Evolutionary conservation across 2,113 vertebrate species (phyloP).

Genomic region (Thomomys bottae): DNA sequence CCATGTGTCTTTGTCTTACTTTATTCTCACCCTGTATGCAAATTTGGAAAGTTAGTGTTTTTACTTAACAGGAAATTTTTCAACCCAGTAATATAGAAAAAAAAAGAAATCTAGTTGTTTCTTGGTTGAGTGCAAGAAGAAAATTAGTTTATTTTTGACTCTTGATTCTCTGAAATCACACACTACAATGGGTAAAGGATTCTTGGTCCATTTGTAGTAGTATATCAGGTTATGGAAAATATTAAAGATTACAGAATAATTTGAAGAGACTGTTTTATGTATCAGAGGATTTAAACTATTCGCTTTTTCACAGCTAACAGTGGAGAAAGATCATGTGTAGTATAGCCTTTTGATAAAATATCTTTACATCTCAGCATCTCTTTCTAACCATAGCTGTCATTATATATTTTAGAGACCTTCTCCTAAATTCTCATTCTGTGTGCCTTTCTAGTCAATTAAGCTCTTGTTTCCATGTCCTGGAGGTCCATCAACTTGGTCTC

Average conservation of each 20-base stretch:
- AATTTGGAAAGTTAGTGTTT: neutral
- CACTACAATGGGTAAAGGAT: neutral
- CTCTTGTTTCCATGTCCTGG: too few relatives aligned
- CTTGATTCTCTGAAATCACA: neutral
- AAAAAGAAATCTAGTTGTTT: neutral
- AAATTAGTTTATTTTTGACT: neutral
- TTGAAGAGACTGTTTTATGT: neutral
- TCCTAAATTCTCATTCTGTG: neutral
- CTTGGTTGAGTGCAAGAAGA: neutral
- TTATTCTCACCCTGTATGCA: neutral
- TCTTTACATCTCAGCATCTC: neutral
- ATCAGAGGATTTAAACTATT: neutral
- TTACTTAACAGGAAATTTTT: neutral
- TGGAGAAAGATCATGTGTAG: neutral
- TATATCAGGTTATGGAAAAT: neutral
- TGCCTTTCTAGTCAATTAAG: neutral
- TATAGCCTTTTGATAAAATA: neutral
- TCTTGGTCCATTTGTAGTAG: neutral
- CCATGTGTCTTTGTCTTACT: neutral
- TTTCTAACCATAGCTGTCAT: neutral
- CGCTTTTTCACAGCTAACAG: neutral
- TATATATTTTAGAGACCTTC: neutral
- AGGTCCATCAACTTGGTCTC: too few relatives aligned
- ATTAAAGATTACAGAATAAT: neutral
- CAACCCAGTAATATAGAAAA: neutral